Evolutionary conservation across 2,888 invertebrate genomes (phyloP).

Genomic region (Peribatodes rhomboidaria): DNA sequence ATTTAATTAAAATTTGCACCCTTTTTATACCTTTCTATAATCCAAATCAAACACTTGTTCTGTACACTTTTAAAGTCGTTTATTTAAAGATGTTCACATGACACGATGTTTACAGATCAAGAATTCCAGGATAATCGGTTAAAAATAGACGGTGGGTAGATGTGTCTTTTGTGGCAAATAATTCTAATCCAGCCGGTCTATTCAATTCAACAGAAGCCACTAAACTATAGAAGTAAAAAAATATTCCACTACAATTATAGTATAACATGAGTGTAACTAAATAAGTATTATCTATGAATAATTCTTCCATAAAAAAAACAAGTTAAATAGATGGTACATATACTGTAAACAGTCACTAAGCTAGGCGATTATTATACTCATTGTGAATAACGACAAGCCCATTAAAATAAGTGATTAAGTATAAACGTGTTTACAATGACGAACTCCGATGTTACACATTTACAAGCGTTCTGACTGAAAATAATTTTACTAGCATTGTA

Average conservation of each 20-base stretch:
- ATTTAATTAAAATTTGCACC: no score
- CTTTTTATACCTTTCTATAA: no score
- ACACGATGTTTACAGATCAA: no score
- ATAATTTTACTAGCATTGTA: background rate
- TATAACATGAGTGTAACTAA: background rate
- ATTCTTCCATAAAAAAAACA: background rate
- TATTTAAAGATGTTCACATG: no score
- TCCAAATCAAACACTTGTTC: no score
- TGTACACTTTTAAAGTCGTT: no score
- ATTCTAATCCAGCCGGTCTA: background rate
- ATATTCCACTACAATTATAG: no score
- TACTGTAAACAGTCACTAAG: slow-evolving; percentile 5
- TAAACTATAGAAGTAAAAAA: no score
- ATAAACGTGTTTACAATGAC: slow-evolving; percentile 3
- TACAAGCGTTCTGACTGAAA: background rate
- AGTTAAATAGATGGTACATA: background rate
- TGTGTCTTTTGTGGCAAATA: no score
- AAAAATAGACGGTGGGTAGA: no score
- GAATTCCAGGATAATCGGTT: no score
- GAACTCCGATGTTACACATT: background rate
- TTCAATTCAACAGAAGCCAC: background rate
- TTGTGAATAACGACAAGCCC: slow-evolving; percentile 3
- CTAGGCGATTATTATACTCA: slow-evolving; percentile 3
- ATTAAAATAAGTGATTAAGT: slow-evolving; percentile 2
- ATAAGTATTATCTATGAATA: background rate